Conservation (phyloP, 2,888 invertebrate genomes). For the Trichopoda pennipes region DNA sequence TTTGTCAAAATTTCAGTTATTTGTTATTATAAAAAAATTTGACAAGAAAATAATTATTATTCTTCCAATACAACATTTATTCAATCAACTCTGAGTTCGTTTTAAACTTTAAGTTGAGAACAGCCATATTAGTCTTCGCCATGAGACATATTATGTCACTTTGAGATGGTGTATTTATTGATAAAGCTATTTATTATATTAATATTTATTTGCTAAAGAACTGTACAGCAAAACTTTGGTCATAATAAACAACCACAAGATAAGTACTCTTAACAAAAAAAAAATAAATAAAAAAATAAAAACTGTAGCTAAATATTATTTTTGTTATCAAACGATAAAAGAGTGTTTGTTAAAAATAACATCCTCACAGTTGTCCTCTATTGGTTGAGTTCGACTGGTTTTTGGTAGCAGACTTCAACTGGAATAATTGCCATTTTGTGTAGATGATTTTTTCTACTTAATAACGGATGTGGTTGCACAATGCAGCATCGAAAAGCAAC, state of each 20-base stretch:
- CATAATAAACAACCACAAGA: constrained; percentile 39
- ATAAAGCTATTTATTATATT: constrained; percentile 19
- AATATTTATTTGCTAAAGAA: constrained; percentile 9
- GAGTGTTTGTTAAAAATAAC: constrained; percentile 4
- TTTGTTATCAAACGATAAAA: constrained; percentile 24
- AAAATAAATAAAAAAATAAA: neutral
- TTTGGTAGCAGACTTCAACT: constrained; percentile 13
- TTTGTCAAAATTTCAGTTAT: too few relatives aligned
- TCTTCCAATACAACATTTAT: too few relatives aligned
- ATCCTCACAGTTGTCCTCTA: constrained; percentile 4
- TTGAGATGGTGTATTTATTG: constrained; percentile 6
- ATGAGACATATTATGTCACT: neutral
- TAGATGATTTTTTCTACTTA: neutral
- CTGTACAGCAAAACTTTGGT: constrained; percentile 24
- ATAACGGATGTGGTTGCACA: constrained; percentile 58
- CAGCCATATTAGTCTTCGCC: too few relatives aligned
- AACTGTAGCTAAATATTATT: constrained; percentile 24
- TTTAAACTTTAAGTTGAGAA: too few relatives aligned
- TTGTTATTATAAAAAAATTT: too few relatives aligned
- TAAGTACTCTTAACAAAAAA: constrained; percentile 14
- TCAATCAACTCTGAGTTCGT: too few relatives aligned
- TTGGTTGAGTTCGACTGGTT: neutral
- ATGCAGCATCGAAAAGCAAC: constrained; percentile 40
- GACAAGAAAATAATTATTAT: too few relatives aligned
- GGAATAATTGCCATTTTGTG: constrained; percentile 31